Conservation (phyloP, 2,113 vertebrate species). For the Cichladusa arquata region DNA sequence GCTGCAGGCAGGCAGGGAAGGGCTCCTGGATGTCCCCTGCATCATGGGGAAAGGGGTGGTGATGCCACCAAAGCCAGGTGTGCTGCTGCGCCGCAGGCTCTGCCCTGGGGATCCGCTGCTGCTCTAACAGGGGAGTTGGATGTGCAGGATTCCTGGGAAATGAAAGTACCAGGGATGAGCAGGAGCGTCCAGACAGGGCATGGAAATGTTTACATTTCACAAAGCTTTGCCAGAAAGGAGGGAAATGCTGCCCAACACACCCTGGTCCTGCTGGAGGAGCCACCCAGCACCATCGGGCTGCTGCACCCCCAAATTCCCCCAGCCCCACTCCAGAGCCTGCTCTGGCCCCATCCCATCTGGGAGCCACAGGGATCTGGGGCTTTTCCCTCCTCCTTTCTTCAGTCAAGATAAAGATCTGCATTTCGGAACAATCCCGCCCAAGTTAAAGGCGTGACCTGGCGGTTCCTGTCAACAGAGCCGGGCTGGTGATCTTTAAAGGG, state of each 20-base stretch:
- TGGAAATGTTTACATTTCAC: background rate
- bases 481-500: slow-evolving; percentile 65
- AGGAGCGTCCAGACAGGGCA: background rate
- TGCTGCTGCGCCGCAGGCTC: background rate
- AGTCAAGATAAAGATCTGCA: slow-evolving; percentile 29
- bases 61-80: background rate
- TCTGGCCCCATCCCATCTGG: background rate
- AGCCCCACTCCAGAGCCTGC: background rate
- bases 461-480: slow-evolving; percentile 57
- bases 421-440: slow-evolving; percentile 43
- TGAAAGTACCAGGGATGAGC: background rate
- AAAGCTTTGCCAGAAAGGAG: background rate
- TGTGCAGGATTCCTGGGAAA: background rate
- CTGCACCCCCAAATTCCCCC: background rate
- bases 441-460: slow-evolving; percentile 26
- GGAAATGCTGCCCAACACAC: accelerated
- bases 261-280: background rate
- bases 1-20: background rate
- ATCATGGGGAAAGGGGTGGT: accelerated
- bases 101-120: background rate
- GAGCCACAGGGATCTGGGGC: background rate
- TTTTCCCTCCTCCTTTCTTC: background rate
- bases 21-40: background rate
- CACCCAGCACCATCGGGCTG: too few species aligned
- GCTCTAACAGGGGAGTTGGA: accelerated